Percentiles rank a stretch among this genome's conserved stretches.
Evolutionary conservation across 2,888 invertebrate species (phyloP).

Genomic region (Stegana nigrithorax): DNA sequence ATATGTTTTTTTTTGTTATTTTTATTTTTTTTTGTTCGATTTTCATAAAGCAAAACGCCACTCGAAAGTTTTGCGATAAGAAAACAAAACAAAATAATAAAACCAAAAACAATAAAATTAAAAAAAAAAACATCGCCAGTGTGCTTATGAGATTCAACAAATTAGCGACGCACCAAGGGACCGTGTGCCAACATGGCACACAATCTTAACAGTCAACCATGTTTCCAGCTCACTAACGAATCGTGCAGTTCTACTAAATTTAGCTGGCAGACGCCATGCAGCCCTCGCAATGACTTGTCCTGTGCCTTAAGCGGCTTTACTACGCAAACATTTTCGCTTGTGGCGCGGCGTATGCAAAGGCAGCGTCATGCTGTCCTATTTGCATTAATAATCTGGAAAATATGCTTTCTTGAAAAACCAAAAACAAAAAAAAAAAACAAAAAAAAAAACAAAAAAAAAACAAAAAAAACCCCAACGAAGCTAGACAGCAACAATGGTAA

Average conservation of each 20-base stretch:
- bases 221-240: too few relatives aligned
- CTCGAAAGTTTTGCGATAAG: not conserved
- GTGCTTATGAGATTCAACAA: too few relatives aligned
- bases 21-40: not conserved
- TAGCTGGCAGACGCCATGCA: not conserved
- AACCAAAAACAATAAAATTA: not conserved
- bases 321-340: not conserved
- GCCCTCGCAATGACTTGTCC: not conserved
- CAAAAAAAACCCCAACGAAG: too few relatives aligned
- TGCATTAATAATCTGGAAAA: constrained; percentile 54
- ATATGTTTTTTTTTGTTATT: not conserved
- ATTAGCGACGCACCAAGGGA: too few relatives aligned
- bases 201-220: too few relatives aligned
- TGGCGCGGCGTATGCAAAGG: not conserved
- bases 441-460: constrained; percentile 17
- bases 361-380: constrained; percentile 31
- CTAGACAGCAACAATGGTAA: too few relatives aligned
- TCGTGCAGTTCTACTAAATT: too few relatives aligned
- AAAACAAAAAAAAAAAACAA: constrained; percentile 26
- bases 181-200: too few relatives aligned
- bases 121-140: too few relatives aligned
- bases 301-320: not conserved
- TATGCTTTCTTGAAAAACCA: constrained; percentile 33
- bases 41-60: too few relatives aligned
- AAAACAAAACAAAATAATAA: not conserved